Conservation (phyloP, 2,888 invertebrate species). For the Pinctada fucata region DNA sequence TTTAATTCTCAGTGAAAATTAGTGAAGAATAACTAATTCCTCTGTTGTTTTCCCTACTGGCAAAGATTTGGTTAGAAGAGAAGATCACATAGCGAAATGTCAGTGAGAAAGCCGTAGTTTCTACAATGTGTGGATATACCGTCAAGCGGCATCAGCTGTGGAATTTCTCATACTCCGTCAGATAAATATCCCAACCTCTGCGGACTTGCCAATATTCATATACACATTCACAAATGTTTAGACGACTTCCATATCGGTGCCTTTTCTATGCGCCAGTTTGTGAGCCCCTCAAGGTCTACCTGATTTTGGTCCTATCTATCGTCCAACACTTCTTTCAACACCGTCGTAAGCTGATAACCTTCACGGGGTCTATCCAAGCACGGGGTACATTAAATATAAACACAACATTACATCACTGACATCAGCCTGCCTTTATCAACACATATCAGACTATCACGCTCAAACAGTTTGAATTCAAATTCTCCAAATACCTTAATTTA, state of each 20-base stretch:
- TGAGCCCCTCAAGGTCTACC: too few relatives aligned
- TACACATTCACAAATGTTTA: too few relatives aligned
- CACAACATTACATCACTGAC: not conserved
- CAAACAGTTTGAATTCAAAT: not conserved
- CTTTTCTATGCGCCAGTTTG: too few relatives aligned
- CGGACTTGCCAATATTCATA: too few relatives aligned
- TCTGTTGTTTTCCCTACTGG: not conserved
- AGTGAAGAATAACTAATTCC: not conserved
- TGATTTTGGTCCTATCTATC: not conserved
- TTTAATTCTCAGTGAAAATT: not conserved
- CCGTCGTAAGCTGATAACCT: not conserved
- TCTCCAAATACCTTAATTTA: not conserved
- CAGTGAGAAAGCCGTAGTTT: not conserved
- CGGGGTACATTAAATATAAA: not conserved
- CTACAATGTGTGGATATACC: not conserved
- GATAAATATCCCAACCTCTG: not conserved
- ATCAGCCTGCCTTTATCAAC: too few relatives aligned
- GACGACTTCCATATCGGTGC: too few relatives aligned
- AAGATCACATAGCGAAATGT: not conserved
- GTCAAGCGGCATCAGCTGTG: not conserved
- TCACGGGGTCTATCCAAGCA: not conserved
- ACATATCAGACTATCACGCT: too few relatives aligned
- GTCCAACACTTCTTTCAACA: not conserved
- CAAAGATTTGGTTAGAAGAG: not conserved
- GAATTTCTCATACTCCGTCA: not conserved